Evolutionary conservation across 2,797 vertebrate species (phyloP).

Genomic region (Rousettus madagascariensis): DNA sequence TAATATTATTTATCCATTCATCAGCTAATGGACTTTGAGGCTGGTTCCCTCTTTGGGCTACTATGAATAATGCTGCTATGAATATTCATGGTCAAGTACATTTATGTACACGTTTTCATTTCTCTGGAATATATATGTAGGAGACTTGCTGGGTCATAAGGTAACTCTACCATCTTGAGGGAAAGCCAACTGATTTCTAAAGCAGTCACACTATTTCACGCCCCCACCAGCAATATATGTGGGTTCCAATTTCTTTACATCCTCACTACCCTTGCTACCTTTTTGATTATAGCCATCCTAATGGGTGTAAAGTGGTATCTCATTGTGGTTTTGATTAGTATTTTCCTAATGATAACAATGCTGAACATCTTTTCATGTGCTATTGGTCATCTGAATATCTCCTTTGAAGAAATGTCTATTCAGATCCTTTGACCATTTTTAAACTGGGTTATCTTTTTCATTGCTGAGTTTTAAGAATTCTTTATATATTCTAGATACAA

Average conservation of each 20-base stretch:
- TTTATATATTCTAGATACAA: not conserved
- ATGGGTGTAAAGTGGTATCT: not conserved
- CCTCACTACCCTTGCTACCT: not conserved
- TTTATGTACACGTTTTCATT: not conserved
- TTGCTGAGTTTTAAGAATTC: not conserved
- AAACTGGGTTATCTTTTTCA: not conserved
- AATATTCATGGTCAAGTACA: not conserved
- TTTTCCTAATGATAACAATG: not conserved
- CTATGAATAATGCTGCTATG: not conserved
- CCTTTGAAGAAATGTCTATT: not conserved
- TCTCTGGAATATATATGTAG: not conserved
- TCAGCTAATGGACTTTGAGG: not conserved
- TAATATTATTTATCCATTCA: not conserved
- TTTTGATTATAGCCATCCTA: not conserved
- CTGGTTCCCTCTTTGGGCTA: not conserved
- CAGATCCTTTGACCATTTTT: not conserved
- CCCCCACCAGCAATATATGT: not conserved
- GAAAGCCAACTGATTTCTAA: slow-evolving; percentile 1
- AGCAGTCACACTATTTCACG: not conserved
- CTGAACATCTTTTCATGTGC: not conserved
- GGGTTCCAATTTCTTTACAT: not conserved
- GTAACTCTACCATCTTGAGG: not conserved
- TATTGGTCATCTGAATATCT: not conserved
- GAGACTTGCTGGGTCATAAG: not conserved
- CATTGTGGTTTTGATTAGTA: not conserved